Conservation (phyloP, 2,113 vertebrate genomes). For the Sander vitreus region DNA sequence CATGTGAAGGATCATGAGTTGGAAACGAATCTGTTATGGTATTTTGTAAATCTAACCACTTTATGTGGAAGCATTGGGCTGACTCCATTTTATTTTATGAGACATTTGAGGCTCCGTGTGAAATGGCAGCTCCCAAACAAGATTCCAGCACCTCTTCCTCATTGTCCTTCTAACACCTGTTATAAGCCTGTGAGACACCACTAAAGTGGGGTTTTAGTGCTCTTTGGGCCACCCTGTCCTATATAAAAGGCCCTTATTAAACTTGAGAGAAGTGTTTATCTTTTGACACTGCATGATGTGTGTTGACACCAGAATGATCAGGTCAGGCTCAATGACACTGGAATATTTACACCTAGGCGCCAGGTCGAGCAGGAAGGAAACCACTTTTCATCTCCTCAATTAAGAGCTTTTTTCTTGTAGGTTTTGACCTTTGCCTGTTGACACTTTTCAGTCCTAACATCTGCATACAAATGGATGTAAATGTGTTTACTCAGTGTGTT, state of each 20-base stretch:
- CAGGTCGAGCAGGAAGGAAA: constrained; percentile 71
- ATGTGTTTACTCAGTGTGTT: background rate
- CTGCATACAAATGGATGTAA: constrained; percentile 1
- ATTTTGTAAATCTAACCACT: constrained; percentile 34
- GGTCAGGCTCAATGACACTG: constrained; percentile 24
- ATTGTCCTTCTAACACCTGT: constrained; percentile 63
- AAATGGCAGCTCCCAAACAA: constrained; percentile 62
- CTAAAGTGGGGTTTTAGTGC: constrained; percentile 57
- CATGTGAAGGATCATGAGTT: background rate
- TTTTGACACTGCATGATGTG: constrained; percentile 52
- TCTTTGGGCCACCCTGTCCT: constrained; percentile 27
- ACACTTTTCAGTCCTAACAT: constrained; percentile 13
- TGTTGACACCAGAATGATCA: constrained; percentile 64
- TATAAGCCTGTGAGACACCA: constrained; percentile 39
- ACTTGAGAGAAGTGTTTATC: constrained; percentile 62
- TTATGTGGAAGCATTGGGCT: constrained; percentile 17
- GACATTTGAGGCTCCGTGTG: constrained; percentile 68
- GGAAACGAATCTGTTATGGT: constrained; percentile 9
- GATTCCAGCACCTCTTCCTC: constrained; percentile 51
- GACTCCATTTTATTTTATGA: constrained; percentile 44
- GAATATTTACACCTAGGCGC: constrained; percentile 63
- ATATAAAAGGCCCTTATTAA: constrained; percentile 60
- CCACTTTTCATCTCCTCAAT: constrained; percentile 28
- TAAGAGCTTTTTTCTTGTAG: constrained; percentile 29
- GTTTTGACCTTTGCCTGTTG: constrained; percentile 1